phyloP scores from a whole-genome alignment of 1,140 invertebrate genomes.

The Ganaspis sp. region DNA sequence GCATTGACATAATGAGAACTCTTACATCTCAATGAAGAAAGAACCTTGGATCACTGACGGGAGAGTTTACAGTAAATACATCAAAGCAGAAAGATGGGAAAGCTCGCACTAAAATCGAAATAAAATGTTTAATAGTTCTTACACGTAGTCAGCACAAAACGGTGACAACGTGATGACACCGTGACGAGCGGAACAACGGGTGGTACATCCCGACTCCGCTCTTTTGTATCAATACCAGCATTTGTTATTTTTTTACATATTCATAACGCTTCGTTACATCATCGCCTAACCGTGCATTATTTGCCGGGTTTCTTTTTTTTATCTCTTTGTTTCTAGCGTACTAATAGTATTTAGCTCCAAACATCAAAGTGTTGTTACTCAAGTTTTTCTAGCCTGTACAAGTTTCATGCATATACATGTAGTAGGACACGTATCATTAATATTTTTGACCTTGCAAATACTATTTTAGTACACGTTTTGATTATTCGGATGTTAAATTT shows the following conservation, averaged over 20 bases:
- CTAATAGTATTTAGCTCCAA: conserved; percentile 36
- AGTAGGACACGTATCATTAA: background rate
- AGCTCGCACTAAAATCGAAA: conserved; percentile 57
- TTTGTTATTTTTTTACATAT: conserved; percentile 70
- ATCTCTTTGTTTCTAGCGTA: conserved; percentile 43
- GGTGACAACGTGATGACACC: conserved; percentile 62
- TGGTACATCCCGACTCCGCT: conserved; percentile 27
- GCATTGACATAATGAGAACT: background rate
- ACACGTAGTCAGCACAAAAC: conserved; percentile 61
- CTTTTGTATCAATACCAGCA: conserved; percentile 45
- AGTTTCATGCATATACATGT: background rate
- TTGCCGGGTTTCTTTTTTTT: conserved; percentile 45
- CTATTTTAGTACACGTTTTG: too few relatives aligned
- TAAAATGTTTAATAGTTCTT: conserved; percentile 50
- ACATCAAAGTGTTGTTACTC: conserved; percentile 53
- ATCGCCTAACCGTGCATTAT: conserved; percentile 61
- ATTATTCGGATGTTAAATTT: too few relatives aligned
- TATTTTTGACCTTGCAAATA: too few relatives aligned
- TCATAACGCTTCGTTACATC: conserved; percentile 67
- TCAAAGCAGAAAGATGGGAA: background rate
- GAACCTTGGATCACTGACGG: background rate
- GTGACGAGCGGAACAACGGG: conserved; percentile 54
- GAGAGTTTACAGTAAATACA: background rate
- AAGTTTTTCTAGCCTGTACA: background rate
- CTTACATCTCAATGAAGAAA: background rate